Evolutionary conservation across 2,797 vertebrate species (phyloP).

Genomic region (Manis crassicaudata): DNA sequence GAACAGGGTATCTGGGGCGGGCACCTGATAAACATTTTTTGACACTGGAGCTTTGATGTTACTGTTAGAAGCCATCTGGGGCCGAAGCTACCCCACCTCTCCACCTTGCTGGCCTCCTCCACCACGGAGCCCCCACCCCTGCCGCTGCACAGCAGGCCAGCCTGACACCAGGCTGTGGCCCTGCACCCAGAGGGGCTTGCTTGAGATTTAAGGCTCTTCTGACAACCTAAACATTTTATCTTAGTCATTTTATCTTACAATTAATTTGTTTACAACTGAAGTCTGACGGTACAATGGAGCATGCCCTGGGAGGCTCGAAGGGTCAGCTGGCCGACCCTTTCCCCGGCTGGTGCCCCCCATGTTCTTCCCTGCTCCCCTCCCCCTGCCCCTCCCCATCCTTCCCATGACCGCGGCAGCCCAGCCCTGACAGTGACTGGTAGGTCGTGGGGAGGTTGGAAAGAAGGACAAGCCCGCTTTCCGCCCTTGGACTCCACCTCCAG

Average conservation of each 20-base stretch:
- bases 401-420: not conserved
- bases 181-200: not conserved
- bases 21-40: not conserved
- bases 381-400: no score
- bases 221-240: not conserved
- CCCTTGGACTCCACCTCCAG: not conserved
- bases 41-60: not conserved
- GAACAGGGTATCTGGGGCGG: not conserved
- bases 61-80: not conserved
- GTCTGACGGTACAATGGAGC: not conserved
- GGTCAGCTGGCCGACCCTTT: not conserved
- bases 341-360: not conserved
- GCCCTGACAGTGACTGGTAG: not conserved
- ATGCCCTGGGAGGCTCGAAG: not conserved
- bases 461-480: not conserved
- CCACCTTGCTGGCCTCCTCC: fast-evolving
- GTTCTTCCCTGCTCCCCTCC: fast-evolving
- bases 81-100: no score
- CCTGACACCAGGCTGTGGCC: no score
- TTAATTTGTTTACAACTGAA: not conserved
- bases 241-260: not conserved
- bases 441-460: not conserved
- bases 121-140: no score
- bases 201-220: not conserved
- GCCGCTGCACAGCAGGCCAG: no score